phyloP scores from a whole-genome alignment of 2,888 invertebrate species.

The Lacanobia wlatinum region DNA sequence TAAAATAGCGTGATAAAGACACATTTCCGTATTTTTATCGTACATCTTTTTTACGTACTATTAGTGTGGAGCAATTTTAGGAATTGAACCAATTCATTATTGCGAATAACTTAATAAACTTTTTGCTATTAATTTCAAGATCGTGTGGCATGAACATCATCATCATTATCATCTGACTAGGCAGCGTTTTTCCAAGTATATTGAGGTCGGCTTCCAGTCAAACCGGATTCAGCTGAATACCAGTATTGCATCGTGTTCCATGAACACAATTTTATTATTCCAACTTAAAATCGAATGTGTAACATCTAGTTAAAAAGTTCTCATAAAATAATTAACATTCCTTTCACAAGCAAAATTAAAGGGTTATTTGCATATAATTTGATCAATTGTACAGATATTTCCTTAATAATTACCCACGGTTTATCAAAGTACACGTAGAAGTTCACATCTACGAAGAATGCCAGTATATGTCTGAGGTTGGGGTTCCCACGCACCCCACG shows the following conservation, averaged over 20 bases:
- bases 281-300: not conserved
- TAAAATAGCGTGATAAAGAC: conserved; percentile 52
- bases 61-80: conserved; percentile 26
- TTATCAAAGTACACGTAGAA: conserved; percentile 31
- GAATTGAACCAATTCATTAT: conserved; percentile 19
- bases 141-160: not conserved
- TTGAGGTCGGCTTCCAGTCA: no score
- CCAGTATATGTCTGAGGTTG: conserved; percentile 21
- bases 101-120: conserved; percentile 12
- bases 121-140: not conserved
- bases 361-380: conserved; percentile 30
- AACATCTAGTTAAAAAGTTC: conserved; percentile 2
- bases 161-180: no score
- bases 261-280: not conserved
- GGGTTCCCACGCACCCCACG: conserved; percentile 63
- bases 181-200: no score
- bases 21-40: conserved; percentile 48
- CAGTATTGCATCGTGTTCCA: no score
- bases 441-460: conserved; percentile 41
- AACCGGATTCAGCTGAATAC: no score
- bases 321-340: conserved; percentile 23
- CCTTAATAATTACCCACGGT: conserved; percentile 51
- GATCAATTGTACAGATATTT: conserved; percentile 35
- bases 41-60: conserved; percentile 39
- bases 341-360: conserved; percentile 11